Percentiles rank a stretch among this genome's conserved stretches.
Evolutionary conservation across 2,888 invertebrate species (phyloP).

Genomic region (Epsilonema sp.): DNA sequence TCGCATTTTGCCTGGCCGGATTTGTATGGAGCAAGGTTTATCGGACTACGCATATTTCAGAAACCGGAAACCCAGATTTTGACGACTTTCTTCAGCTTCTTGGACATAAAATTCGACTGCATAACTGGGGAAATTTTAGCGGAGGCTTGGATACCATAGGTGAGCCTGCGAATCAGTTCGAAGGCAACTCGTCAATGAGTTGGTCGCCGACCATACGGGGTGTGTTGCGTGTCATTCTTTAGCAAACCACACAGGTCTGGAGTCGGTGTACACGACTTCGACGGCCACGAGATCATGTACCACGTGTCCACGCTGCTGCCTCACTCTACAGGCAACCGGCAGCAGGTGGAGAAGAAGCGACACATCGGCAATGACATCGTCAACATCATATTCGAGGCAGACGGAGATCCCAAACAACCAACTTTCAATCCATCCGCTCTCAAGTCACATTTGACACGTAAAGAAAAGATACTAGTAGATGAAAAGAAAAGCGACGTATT

Average conservation of each 20-base stretch:
- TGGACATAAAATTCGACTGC: conserved; percentile 61
- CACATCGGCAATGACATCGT: conserved; percentile 84
- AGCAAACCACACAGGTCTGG: conserved; percentile 74
- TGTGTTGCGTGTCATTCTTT: too few relatives aligned
- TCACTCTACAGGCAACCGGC: conserved; percentile 63
- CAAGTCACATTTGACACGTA: conserved; percentile 82
- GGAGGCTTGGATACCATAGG: conserved; percentile 44
- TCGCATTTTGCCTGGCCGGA: too few relatives aligned
- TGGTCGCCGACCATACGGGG: too few relatives aligned
- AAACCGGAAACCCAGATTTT: conserved; percentile 56
- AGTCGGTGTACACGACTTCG: conserved; percentile 70
- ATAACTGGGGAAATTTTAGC: conserved; percentile 71
- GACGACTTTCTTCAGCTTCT: conserved; percentile 57
- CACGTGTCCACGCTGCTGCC: conserved; percentile 66
- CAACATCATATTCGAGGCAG: conserved; percentile 62
- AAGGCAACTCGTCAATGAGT: too few relatives aligned
- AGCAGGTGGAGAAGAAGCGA: conserved; percentile 56
- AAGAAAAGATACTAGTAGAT: too few relatives aligned
- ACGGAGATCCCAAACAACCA: conserved; percentile 37
- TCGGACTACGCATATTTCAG: conserved; percentile 47
- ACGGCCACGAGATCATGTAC: conserved; percentile 81
- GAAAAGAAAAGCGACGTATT: too few relatives aligned
- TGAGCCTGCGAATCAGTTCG: too few relatives aligned
- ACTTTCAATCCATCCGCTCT: conserved; percentile 68
- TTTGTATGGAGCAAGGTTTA: too few relatives aligned